These are phyloP conservation scores for Catocala nupta DNA, from an alignment of 2,888 invertebrate species.

Conservation along the genomic window DNA sequence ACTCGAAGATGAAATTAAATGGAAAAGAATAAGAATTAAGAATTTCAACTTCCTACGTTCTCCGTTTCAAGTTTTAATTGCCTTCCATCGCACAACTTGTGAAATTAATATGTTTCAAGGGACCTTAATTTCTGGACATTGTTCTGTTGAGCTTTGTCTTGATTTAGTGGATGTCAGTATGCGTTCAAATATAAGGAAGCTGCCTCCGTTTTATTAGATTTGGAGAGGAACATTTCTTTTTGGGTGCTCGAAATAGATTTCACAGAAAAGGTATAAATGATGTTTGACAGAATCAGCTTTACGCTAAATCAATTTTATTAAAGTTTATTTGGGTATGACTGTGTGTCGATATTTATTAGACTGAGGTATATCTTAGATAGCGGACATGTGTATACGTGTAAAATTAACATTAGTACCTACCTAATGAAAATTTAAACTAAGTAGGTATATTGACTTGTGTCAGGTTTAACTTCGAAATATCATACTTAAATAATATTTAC, in stretches of 20 bases:
- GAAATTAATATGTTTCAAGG: slow-evolving; percentile 78
- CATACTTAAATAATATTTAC: no score
- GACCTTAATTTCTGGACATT: slow-evolving; percentile 66
- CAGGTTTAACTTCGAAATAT: no score
- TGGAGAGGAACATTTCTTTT: slow-evolving; percentile 7
- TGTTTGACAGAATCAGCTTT: slow-evolving; percentile 2
- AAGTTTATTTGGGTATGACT: no score
- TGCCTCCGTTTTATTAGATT: slow-evolving; percentile 25
- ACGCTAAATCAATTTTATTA: no score
- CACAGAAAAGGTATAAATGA: slow-evolving; percentile 8
- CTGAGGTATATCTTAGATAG: no score
- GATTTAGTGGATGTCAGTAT: slow-evolving; percentile 44
- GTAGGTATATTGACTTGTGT: no score
- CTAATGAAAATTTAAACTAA: no score
- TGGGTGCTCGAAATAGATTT: slow-evolving; percentile 11
- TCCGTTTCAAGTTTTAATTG: slow-evolving; percentile 78
- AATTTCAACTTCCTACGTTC: slow-evolving; percentile 71
- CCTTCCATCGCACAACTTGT: slow-evolving; percentile 74
- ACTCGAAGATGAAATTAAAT: slow-evolving; percentile 67
- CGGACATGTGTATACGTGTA: no score
- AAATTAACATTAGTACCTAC: no score
- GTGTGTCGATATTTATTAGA: no score
- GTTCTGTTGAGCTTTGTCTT: slow-evolving; percentile 54
- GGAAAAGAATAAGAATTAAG: slow-evolving; percentile 69
- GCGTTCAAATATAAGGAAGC: slow-evolving; percentile 1